phyloP scores from a whole-genome alignment of 1,140 invertebrate genomes.

The Zaprionus inermis region DNA sequence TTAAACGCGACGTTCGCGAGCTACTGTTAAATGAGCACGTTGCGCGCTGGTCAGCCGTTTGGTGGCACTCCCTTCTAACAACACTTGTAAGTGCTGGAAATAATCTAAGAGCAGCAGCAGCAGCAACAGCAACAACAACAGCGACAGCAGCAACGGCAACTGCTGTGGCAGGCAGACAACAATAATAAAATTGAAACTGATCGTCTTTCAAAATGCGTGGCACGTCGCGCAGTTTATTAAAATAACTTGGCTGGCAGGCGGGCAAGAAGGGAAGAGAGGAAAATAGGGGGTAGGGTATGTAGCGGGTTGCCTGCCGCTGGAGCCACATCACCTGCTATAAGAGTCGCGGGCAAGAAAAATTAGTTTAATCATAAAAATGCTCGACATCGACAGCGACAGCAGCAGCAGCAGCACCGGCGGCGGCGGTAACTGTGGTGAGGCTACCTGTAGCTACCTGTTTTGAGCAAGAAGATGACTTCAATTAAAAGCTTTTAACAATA shows the following conservation, averaged over 20 bases:
- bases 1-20: slow-evolving; percentile 70
- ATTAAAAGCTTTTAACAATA: slow-evolving; percentile 84
- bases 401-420: slow-evolving; percentile 10
- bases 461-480: slow-evolving; percentile 82
- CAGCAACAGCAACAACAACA: slow-evolving; percentile 24
- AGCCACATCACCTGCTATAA: slow-evolving; percentile 76
- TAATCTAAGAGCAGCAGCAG: slow-evolving; percentile 63
- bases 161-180: slow-evolving; percentile 45
- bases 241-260: slow-evolving; percentile 72
- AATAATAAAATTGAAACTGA: slow-evolving; percentile 82
- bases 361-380: slow-evolving; percentile 84
- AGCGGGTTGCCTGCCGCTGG: slow-evolving; percentile 6
- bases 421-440: slow-evolving; percentile 40
- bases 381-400: slow-evolving; percentile 61
- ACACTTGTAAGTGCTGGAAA: slow-evolving; percentile 79
- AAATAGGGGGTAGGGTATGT: not conserved
- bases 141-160: slow-evolving; percentile 23
- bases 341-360: slow-evolving; percentile 74
- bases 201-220: slow-evolving; percentile 73
- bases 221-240: slow-evolving; percentile 84
- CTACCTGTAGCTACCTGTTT: slow-evolving; percentile 77
- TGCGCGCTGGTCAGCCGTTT: slow-evolving; percentile 56
- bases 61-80: slow-evolving; percentile 78
- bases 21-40: slow-evolving; percentile 83
- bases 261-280: slow-evolving; percentile 8